A percentile compares a stretch with the other conserved stretches of the same genome.
These are phyloP conservation scores for Choreutis nemorana DNA, from an alignment of 2,888 invertebrate species.

Conservation along the genomic window DNA sequence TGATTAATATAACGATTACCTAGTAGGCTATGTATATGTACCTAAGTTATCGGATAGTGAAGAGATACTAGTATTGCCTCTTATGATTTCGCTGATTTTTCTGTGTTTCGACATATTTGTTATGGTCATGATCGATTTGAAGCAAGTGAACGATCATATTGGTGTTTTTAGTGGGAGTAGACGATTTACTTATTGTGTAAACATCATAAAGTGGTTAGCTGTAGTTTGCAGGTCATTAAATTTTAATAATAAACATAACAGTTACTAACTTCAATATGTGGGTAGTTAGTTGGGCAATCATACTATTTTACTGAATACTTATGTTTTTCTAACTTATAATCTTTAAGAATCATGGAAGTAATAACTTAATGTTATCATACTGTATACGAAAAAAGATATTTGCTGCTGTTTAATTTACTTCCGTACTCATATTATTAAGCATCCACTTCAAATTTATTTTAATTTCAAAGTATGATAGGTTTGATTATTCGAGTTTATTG, in stretches of 20 bases:
- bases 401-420: too few species aligned
- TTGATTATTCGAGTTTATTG: too few species aligned
- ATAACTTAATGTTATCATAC: background rate
- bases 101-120: conserved; percentile 21
- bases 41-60: conserved; percentile 45
- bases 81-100: conserved; percentile 26
- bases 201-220: conserved; percentile 37
- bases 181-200: conserved; percentile 21
- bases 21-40: conserved; percentile 40
- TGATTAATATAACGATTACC: conserved; percentile 56
- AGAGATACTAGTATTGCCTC: conserved; percentile 31
- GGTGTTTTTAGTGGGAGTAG: conserved; percentile 27
- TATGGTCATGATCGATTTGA: conserved; percentile 5
- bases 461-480: too few species aligned
- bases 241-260: conserved; percentile 48
- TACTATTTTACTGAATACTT: conserved; percentile 32
- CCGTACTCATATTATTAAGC: too few species aligned
- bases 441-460: too few species aligned
- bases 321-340: conserved; percentile 11
- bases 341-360: background rate
- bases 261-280: conserved; percentile 61
- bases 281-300: conserved; percentile 65
- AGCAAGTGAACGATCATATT: conserved; percentile 5
- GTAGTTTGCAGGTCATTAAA: conserved; percentile 48
- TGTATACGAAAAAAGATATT: too few species aligned